Evolutionary conservation across 2,888 invertebrate species (phyloP), one percentile per base, ranked within the genome.

Genomic region (Hirtodrosophila duncani): DNA sequence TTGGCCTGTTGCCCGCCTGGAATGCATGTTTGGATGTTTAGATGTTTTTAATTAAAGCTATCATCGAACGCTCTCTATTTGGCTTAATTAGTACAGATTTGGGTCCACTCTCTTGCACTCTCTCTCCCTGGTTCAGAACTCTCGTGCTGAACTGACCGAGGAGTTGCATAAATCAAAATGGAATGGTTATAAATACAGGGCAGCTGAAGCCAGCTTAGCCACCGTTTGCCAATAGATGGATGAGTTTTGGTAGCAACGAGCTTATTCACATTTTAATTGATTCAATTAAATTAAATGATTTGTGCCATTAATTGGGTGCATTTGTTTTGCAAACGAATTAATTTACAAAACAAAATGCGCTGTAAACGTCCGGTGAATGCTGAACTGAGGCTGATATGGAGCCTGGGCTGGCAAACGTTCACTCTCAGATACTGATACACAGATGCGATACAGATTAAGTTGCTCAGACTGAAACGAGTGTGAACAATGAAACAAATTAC

Each of bases 401-500:
- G n/a, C n/a, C n/a, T n/a, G n/a, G n/a, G n/a, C n/a, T n/a, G n/a
- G n/a, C n/a, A n/a, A n/a, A n/a, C n/a, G n/a, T n/a, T n/a, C n/a
- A n/a, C n/a, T n/a, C n/a, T n/a, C n/a, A n/a, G n/a, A n/a, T n/a
- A n/a, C n/a, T n/a, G n/a, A n/a, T n/a, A n/a, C n/a, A n/a, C n/a
- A n/a, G n/a, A 13, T 1, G 16, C 21, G 9, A 21, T n/a, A 9
- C 23, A 42, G 33, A 26, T 7, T 18, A 10, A 30, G 16, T 30
- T 18, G 41, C 17, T 49, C 38, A 57, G 31, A 42, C 55, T 45
- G 46, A 50, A 58, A 23, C 8, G 20, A 31, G 9, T 3, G 9
- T 9, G 29, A 29, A 71, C 71, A 70, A 77, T 68, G 50, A 38
- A 77, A 64, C 72, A 71, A 70, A 77, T 70, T 71, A 37, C 52